Base-by-base conservation (phyloP, 1,140 invertebrate species). In the Leptinotarsa undecemlineata region DNA sequence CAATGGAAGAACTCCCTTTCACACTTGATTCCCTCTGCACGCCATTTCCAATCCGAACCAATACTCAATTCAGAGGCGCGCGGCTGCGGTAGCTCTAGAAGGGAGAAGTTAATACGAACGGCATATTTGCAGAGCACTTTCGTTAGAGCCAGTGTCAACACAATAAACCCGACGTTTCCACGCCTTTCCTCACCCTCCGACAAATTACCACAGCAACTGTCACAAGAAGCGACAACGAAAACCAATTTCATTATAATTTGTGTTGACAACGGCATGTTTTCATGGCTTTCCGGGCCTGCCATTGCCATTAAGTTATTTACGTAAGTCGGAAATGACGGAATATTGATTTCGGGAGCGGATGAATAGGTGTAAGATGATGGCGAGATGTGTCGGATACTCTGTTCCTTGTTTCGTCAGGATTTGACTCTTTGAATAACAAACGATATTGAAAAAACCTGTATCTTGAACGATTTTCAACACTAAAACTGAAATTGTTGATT, bases 211-310 rank as follows among this genome's bases (percentile, higher is more conserved):
- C 76, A 48, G 76, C 76, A 74, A 75, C 76, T 72, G 63, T 48
- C 67, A 71, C 78, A 74, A 71, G 72, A 76, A 71, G 78, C 74
- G 80, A 80, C 80, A 80, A 78, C 80, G 80, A 77, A 80, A 82
- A 77, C 78, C 81, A 82, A 82, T 82, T 82, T 81, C 78, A 82
- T 80, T 80, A 80, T 82, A 82, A 82, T 81, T 80, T 79, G 74
- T 75, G 78, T 69, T 80, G 76, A 78, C 75, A 77, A 71, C 20
- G 71, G 48, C 66, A 42, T 66, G 48, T 74, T 60, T 68, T 17
- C 57, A 33, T 19, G 47, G 66, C 51, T 57, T 57, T 57, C 51
- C 17, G 51, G 51, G 15, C 51, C 70, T 68, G 57, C 64, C 73
- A 74, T 74, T 74, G 70, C 76, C 33, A 67, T 67, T 67, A 67